Base-by-base conservation (phyloP, 2,888 invertebrate species). In the Machimus rusticus region DNA sequence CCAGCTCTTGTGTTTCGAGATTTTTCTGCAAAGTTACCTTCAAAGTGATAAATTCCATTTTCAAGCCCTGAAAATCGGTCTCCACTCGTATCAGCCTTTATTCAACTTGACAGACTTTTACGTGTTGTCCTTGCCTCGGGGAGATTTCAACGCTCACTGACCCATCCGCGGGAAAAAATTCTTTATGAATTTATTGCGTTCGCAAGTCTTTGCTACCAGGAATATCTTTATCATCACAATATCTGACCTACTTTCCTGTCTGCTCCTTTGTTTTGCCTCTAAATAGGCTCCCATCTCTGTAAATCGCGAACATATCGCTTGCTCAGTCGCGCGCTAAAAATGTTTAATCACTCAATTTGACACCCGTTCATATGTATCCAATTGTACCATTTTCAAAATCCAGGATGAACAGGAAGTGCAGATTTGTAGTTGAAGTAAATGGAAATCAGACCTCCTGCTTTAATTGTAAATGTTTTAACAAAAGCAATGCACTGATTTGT, bases 291-390 rank as follows among this genome's bases (percentile, higher is more conserved):
- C 55, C 19, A 19, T 16, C 28, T 39, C 82, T 37, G 31, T 57
- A 37, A 82, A 57, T 51, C 66, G 51, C 14, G 14, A 2, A 79
- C 51, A 79, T 31, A 79, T 23, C 23, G 37, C 66, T 66, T 66
- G 66, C 23, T 66, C 12, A 23, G 28, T 23, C 66, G 28, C 66
- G 66, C 19, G 19, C 23, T 66, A 12, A 28, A 82, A 81, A 37
- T 57, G 14, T 82, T 57, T 82, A 57, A 82, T 82, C 82, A 82
- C 82, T 82, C 82, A 82, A 82, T 82, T 66, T 82, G 82, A 82
- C 82, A 37, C 57, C 57, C 57, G 37, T 82, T 82, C 82, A 31
- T 9, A 57, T 23, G 19, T 37, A 82, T 39, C 37, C 57, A 82
- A 82, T 82, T 82, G 57, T 34, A 66, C 37, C n/a, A 37, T 37